These are phyloP conservation scores for Lapara coniferarum DNA, from an alignment of 2,888 invertebrate genomes.

Conservation along the genomic window DNA sequence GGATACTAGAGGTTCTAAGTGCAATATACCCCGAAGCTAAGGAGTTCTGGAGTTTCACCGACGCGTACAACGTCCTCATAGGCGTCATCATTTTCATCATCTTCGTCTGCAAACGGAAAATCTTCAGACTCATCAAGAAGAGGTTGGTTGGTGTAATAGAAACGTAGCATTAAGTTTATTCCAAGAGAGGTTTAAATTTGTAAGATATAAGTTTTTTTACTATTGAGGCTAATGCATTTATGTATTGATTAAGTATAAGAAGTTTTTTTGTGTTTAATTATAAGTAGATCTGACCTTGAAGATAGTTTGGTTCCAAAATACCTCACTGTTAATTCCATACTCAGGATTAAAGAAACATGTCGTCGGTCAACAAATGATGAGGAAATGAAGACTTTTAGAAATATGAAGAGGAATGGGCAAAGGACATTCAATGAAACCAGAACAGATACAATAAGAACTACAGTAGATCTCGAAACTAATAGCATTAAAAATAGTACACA, in stretches of 20 bases:
- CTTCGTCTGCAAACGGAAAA: constrained; percentile 89
- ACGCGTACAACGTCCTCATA: constrained; percentile 87
- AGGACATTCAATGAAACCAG: constrained; percentile 49
- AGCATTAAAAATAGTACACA: constrained; percentile 34
- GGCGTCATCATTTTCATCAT: constrained; percentile 88
- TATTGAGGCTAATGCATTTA: neutral
- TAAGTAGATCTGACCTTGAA: neutral
- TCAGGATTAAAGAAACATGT: constrained; percentile 60
- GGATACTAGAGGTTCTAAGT: constrained; percentile 89
- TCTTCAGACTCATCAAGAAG: constrained; percentile 84
- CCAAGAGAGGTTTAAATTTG: neutral
- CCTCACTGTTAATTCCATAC: constrained; percentile 27
- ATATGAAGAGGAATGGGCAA: constrained; percentile 41
- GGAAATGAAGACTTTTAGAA: constrained; percentile 30
- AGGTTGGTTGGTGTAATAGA: constrained; percentile 65
- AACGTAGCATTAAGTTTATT: neutral
- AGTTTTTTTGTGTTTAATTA: neutral
- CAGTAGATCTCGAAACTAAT: constrained; percentile 44
- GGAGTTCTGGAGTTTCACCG: constrained; percentile 85
- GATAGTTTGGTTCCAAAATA: neutral
- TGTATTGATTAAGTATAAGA: neutral
- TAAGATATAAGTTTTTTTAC: neutral
- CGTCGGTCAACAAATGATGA: constrained; percentile 44
- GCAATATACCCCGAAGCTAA: constrained; percentile 78
- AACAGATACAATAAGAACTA: constrained; percentile 57